These are phyloP conservation scores for Tenodera sinensis DNA, from an alignment of 2,888 invertebrate genomes.

Conservation along the genomic window DNA sequence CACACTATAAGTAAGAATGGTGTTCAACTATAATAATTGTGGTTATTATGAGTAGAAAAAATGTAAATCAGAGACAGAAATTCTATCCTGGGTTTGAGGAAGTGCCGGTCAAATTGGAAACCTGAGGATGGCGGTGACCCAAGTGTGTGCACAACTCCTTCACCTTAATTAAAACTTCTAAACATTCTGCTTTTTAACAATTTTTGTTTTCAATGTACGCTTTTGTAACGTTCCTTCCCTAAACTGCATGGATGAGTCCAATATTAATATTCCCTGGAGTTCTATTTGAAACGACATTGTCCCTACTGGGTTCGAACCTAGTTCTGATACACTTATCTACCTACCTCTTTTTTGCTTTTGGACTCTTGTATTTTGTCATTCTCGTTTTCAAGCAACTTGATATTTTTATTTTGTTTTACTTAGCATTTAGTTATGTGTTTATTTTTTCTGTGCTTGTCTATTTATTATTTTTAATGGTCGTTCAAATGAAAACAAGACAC, in stretches of 20 bases:
- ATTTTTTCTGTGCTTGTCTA: neutral
- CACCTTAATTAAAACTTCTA: neutral
- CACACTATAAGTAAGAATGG: too few species aligned
- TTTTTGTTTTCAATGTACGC: neutral
- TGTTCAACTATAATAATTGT: too few species aligned
- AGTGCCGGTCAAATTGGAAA: neutral
- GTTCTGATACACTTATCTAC: too few species aligned
- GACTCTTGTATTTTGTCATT: neutral
- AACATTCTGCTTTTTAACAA: neutral
- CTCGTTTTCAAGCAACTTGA: neutral
- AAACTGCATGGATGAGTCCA: too few species aligned
- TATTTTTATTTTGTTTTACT: neutral
- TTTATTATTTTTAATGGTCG: neutral
- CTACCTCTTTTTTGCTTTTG: neutral
- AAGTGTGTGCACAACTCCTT: neutral
- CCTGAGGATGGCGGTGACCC: neutral
- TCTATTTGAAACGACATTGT: too few species aligned
- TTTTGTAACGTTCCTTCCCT: too few species aligned
- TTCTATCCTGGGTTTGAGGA: neutral
- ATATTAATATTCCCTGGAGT: neutral
- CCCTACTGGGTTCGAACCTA: too few species aligned
- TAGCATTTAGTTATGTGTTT: neutral
- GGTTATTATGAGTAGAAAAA: too few species aligned
- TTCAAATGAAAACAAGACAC: neutral
- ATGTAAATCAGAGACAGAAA: too few species aligned